Percentiles rank a stretch among this genome's conserved stretches.
phyloP scores from a whole-genome alignment of 2,113 vertebrate species.

The Burhinus oedicnemus region DNA sequence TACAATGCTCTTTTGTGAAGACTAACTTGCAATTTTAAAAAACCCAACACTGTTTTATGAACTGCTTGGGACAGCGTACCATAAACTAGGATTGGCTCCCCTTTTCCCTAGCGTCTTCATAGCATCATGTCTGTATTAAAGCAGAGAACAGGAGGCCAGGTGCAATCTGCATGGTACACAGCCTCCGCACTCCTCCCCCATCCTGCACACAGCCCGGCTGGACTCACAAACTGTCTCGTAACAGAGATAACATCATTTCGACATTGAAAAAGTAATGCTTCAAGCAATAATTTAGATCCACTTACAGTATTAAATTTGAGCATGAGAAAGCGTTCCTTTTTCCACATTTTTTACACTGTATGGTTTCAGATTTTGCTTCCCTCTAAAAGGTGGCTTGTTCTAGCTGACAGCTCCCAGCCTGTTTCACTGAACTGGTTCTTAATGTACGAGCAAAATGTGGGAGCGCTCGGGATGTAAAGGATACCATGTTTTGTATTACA shows the following conservation, averaged over 20 bases:
- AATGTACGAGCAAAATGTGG: neutral
- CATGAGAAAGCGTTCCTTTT: neutral
- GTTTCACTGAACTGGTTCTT: neutral
- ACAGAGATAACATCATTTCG: neutral
- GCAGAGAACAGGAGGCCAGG: neutral
- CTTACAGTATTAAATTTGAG: neutral
- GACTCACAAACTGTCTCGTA: neutral
- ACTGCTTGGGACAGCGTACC: neutral
- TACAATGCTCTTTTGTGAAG: neutral
- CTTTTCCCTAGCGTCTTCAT: neutral
- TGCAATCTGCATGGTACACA: neutral
- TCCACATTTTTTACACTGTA: fast-evolving
- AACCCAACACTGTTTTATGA: neutral
- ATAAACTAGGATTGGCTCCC: neutral
- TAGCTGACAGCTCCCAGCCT: neutral
- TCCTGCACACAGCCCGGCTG: neutral
- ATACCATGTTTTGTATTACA: neutral
- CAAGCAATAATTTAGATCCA: neutral
- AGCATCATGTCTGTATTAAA: neutral
- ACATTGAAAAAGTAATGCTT: neutral
- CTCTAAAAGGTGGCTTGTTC: neutral
- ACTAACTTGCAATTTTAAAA: neutral
- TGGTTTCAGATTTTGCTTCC: neutral
- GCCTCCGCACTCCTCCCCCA: neutral
- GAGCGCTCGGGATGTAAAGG: neutral